Evolutionary conservation across 1,140 invertebrate species (phyloP).

Genomic region (Drosophila sp.): DNA sequence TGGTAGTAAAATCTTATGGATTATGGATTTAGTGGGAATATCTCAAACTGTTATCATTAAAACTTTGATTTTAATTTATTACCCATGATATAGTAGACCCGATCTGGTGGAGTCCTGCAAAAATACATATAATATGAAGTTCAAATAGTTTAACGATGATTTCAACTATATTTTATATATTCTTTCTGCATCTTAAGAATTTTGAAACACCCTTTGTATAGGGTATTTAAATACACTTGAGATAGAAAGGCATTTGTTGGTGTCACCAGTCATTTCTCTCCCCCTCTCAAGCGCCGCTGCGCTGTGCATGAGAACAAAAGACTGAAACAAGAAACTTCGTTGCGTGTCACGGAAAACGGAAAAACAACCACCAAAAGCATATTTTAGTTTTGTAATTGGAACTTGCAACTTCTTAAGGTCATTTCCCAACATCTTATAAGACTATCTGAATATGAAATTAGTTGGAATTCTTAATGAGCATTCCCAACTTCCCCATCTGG

Average conservation of each 20-base stretch:
- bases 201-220: neutral
- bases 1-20: too few relatives aligned
- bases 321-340: slow-evolving; percentile 71
- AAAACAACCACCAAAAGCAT: slow-evolving; percentile 68
- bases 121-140: too few relatives aligned
- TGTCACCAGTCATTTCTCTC: neutral
- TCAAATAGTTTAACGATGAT: too few relatives aligned
- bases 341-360: slow-evolving; percentile 54
- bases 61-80: too few relatives aligned
- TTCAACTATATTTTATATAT: too few relatives aligned
- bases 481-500: slow-evolving; percentile 46
- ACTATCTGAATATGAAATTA: slow-evolving; percentile 79
- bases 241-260: slow-evolving; percentile 8
- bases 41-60: too few relatives aligned
- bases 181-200: neutral
- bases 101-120: too few relatives aligned
- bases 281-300: neutral
- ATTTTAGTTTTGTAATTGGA: slow-evolving; percentile 54
- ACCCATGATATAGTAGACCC: too few relatives aligned
- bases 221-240: neutral
- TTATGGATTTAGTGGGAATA: too few relatives aligned
- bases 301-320: slow-evolving; percentile 58
- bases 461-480: slow-evolving; percentile 78
- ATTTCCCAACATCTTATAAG: slow-evolving; percentile 66
- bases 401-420: slow-evolving; percentile 71